A percentile compares a stretch with the other conserved stretches of the same genome.
phyloP scores from a whole-genome alignment of 2,888 invertebrate genomes.

The Archips xylosteana region DNA sequence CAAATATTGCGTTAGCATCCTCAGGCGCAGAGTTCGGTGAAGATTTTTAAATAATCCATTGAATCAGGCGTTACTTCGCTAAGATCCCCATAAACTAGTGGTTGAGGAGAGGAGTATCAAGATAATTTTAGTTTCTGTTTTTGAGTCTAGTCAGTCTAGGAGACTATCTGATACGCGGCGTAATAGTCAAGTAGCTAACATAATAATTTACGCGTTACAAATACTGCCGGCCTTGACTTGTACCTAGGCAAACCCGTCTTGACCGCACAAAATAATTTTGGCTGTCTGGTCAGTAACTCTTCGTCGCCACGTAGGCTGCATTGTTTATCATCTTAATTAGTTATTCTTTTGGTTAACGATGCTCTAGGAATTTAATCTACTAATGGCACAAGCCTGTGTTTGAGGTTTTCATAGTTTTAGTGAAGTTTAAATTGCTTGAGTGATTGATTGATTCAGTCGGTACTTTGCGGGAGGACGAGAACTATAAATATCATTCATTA shows the following conservation, averaged over 20 bases:
- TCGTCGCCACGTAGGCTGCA: neutral
- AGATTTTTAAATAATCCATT: too few species aligned
- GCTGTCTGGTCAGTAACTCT: neutral
- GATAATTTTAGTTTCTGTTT: neutral
- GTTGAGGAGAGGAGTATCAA: too few species aligned
- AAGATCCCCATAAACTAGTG: too few species aligned
- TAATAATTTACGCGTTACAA: slow-evolving; percentile 1
- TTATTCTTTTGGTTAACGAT: neutral
- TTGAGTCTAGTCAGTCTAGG: neutral
- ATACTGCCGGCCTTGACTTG: neutral
- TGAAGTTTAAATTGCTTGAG: too few species aligned
- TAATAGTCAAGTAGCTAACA: neutral
- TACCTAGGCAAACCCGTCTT: slow-evolving; percentile 1
- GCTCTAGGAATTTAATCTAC: neutral
- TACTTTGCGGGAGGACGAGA: too few species aligned
- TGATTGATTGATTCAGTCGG: too few species aligned
- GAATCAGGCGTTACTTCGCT: too few species aligned
- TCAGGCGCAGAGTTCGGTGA: too few species aligned
- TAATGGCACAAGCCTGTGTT: neutral
- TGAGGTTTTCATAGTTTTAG: too few species aligned
- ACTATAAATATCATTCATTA: too few species aligned
- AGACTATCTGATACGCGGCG: neutral
- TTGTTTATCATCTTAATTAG: neutral
- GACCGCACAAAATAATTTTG: neutral
- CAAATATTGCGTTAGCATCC: too few species aligned